Percentiles rank a stretch among this genome's conserved stretches.
phyloP scores from a whole-genome alignment of 1,140 invertebrate genomes.

The Ceratoteleas bidentatus region DNA sequence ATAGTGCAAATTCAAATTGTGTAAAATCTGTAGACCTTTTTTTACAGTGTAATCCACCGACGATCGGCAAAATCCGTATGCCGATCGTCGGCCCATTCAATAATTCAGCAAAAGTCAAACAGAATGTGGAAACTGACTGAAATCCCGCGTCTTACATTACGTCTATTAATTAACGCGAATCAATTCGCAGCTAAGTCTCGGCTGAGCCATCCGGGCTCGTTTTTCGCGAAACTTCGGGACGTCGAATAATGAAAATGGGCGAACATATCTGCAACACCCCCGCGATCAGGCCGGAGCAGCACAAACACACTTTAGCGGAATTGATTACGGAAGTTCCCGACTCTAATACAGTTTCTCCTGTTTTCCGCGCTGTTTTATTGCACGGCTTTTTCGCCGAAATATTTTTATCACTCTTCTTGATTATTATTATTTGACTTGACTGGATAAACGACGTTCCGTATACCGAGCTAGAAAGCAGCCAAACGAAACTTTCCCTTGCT shows the following conservation, averaged over 20 bases:
- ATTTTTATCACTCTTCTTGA: no score
- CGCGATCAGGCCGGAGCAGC: slow-evolving; percentile 84
- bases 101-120: no score
- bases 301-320: slow-evolving; percentile 71
- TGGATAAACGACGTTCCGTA: no score
- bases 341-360: background rate
- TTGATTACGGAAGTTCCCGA: slow-evolving; percentile 15
- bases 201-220: slow-evolving; percentile 21
- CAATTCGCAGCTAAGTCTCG: slow-evolving; percentile 6
- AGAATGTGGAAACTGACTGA: no score
- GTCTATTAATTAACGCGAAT: slow-evolving; percentile 15
- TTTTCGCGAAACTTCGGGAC: slow-evolving; percentile 84
- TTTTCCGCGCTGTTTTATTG: background rate
- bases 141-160: no score
- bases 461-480: no score
- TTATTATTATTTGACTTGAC: no score
- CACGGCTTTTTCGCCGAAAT: background rate
- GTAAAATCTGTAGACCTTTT: no score
- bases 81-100: slow-evolving; percentile 10
- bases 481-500: no score
- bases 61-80: slow-evolving; percentile 11
- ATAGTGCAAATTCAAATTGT: no score
- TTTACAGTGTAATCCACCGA: slow-evolving; percentile 11
- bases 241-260: slow-evolving; percentile 87
- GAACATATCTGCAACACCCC: slow-evolving; percentile 89